Percentiles rank a stretch among this genome's conserved stretches.
phyloP scores from a whole-genome alignment of 2,113 vertebrate species.

The Otis tarda region DNA sequence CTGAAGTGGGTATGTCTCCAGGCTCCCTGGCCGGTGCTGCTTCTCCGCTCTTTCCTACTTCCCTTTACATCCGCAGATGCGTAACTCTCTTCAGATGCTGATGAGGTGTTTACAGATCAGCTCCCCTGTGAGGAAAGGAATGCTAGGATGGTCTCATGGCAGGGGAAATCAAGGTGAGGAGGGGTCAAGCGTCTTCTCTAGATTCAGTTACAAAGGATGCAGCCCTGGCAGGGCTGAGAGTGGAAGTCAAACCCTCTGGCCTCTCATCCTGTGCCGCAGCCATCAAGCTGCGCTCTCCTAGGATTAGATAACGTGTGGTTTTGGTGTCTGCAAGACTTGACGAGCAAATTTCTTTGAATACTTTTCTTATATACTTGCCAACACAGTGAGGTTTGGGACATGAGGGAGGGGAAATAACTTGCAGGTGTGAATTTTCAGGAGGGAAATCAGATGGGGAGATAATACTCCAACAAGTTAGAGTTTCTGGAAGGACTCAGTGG shows the following conservation, averaged over 20 bases:
- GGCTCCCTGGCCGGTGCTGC: neutral
- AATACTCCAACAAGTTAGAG: neutral
- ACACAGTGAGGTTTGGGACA: neutral
- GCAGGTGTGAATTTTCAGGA: neutral
- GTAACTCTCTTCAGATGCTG: conserved; percentile 17
- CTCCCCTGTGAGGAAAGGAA: neutral
- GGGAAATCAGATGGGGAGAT: neutral
- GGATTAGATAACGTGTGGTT: conserved; percentile 19
- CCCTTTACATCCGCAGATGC: neutral
- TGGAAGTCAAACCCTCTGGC: conserved; percentile 9
- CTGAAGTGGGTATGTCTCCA: neutral
- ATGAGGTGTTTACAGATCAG: neutral
- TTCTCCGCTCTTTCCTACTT: neutral
- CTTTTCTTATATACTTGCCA: conserved; percentile 34
- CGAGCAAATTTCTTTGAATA: conserved; percentile 48
- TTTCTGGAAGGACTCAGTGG: neutral
- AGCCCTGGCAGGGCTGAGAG: neutral
- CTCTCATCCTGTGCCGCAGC: neutral
- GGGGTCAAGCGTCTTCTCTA: neutral
- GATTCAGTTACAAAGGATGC: neutral
- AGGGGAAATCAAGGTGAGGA: neutral
- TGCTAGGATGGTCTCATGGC: neutral
- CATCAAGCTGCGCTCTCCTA: neutral
- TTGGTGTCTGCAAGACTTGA: neutral
- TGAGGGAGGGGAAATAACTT: conserved; percentile 7